Evolutionary conservation across 1,140 invertebrate genomes (phyloP).

Genomic region (Pseudomyrmex flavicornis): DNA sequence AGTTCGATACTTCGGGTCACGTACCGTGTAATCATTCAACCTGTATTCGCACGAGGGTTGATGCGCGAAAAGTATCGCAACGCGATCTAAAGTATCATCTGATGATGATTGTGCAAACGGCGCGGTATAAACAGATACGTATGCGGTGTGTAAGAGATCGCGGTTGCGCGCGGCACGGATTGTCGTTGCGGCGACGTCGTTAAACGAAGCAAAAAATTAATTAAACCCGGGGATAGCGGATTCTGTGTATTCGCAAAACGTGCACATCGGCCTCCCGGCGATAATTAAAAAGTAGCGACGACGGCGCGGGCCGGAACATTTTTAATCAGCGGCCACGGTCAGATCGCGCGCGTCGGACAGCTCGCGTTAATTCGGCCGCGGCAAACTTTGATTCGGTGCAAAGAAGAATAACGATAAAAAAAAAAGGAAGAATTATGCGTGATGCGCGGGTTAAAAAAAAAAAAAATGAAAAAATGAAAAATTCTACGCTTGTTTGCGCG

Average conservation of each 20-base stretch:
- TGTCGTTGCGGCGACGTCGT: slow-evolving; percentile 3
- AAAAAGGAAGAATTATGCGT: slow-evolving; percentile 30
- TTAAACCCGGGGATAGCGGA: slow-evolving; percentile 27
- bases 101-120: background rate
- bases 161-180: background rate
- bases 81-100: slow-evolving; percentile 30
- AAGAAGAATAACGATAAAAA: background rate
- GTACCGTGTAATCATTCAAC: slow-evolving; percentile 35
- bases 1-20: slow-evolving; percentile 9
- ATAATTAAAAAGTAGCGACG: slow-evolving; percentile 50
- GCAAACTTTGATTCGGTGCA: slow-evolving; percentile 42
- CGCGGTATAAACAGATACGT: slow-evolving; percentile 30
- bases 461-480: slow-evolving; percentile 51
- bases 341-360: slow-evolving; percentile 16
- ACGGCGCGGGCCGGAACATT: slow-evolving; percentile 17
- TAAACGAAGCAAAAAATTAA: slow-evolving; percentile 46
- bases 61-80: slow-evolving; percentile 1
- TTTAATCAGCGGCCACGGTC: slow-evolving; percentile 53
- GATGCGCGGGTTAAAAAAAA: background rate
- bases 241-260: slow-evolving; percentile 13
- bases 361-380: slow-evolving; percentile 17
- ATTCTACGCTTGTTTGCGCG: slow-evolving; percentile 62
- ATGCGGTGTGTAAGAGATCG: background rate
- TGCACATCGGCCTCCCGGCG: background rate
- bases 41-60: background rate